Evolutionary conservation across 64 coral and sea anemone species (phyloP), one percentile per base, ranked within the genome.

Genomic region (Orbicella faveolata): DNA sequence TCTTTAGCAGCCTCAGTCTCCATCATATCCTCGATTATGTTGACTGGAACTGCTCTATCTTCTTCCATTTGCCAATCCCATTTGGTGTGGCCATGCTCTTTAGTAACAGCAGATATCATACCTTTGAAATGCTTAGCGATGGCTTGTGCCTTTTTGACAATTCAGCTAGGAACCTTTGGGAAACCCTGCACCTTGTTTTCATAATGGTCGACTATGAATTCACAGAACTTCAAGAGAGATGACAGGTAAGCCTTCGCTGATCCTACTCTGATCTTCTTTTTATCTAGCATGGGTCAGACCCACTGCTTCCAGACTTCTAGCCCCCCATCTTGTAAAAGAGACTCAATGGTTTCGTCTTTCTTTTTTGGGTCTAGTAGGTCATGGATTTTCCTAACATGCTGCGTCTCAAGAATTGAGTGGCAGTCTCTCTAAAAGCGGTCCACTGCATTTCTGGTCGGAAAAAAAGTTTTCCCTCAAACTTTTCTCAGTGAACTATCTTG

Each of bases 41-140:
- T 20, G 17, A 54, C 23, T 14, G 61, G 11, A 3, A 81, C 14
- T 17, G 25, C 57, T 14, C 4, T 81, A 3, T 15, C 54, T 8
- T 81, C 79, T 18, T 81, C 79, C 26, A 81, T 14, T 6, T 61
- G 1, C 25, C 61, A 9, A 34, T 81, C 79, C 79, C 79, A 81
- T 5, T 33, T 21, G 53, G 61, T 54, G 9, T 81, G 30, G 13
- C 54, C 5, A 18, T 81, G 63, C n/a, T 61, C 10, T 15, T 81
- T n/a, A 63, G 17, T 35, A 30, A 81, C 30, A 34, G 57, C 61
- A 26, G 79, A 81, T 1, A 4, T 54, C 79, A 63, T 81, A 25
- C 30, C 79, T 63, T 54, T 61, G 15, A 54, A 13, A 48, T 5
- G 41, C 41, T 48, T 48, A 6, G 41, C 41, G 41, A 48, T 6